A percentile compares a stretch with the other conserved stretches of the same genome.
phyloP scores from a whole-genome alignment of 1,140 invertebrate genomes.

The Drosophila persimilis region DNA sequence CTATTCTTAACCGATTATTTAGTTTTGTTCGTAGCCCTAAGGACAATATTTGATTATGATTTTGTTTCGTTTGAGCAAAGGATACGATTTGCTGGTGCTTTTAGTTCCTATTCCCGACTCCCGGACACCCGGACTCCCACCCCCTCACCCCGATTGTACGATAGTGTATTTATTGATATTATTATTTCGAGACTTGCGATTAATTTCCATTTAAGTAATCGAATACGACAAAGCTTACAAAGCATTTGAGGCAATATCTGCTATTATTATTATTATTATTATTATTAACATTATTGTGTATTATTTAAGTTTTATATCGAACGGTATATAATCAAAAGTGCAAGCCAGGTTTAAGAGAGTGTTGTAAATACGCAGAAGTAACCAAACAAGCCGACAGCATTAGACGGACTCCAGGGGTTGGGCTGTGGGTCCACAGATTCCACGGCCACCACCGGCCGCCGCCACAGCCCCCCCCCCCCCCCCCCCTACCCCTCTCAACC shows the following conservation, averaged over 20 bases:
- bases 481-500: neutral
- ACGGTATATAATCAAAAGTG: constrained; percentile 43
- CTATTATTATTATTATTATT: constrained; percentile 31
- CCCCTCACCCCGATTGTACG: constrained; percentile 8
- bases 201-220: constrained; percentile 67
- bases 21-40: constrained; percentile 15
- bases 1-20: constrained; percentile 43
- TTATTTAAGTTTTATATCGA: constrained; percentile 60
- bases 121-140: neutral
- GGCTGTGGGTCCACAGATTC: neutral
- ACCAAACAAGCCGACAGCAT: constrained; percentile 57
- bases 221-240: constrained; percentile 79
- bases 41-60: constrained; percentile 43
- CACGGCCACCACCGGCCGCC: too few relatives aligned
- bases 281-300: constrained; percentile 7
- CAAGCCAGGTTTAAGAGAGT: constrained; percentile 16
- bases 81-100: constrained; percentile 73
- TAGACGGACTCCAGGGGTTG: constrained; percentile 35
- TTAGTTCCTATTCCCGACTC: constrained; percentile 67
- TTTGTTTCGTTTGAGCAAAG: constrained; percentile 20
- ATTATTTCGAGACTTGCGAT: constrained; percentile 17
- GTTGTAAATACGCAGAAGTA: constrained; percentile 59
- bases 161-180: constrained; percentile 41
- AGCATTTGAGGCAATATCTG: constrained; percentile 74
- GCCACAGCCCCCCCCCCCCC: neutral